Evolutionary conservation across 2,113 vertebrate genomes (phyloP).

Genomic region (Psammodynastes pulverulentus): DNA sequence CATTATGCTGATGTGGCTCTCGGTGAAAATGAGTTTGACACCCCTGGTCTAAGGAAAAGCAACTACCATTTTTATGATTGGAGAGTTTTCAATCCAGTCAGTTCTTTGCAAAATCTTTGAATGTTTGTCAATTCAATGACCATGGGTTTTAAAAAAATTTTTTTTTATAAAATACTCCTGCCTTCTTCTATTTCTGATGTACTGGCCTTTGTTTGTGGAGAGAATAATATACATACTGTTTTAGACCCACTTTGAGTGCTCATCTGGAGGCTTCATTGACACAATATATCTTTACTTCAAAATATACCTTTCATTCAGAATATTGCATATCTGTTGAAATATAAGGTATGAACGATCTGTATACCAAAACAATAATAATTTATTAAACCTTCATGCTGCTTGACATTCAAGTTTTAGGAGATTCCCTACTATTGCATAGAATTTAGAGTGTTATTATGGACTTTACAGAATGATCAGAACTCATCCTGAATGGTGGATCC

Average conservation of each 20-base stretch:
- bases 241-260: neutral
- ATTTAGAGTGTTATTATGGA: neutral
- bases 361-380: neutral
- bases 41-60: too few species aligned
- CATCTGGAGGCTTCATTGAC: neutral
- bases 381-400: neutral
- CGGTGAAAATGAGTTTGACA: too few species aligned
- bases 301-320: neutral
- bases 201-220: neutral
- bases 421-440: neutral
- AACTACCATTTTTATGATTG: neutral
- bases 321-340: neutral
- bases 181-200: neutral
- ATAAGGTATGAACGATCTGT: neutral
- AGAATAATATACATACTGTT: neutral
- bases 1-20: too few species aligned
- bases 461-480: neutral
- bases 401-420: neutral
- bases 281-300: neutral
- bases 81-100: neutral
- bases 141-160: neutral
- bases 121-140: neutral
- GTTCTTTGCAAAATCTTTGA: neutral
- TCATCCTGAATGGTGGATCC: neutral
- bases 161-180: neutral